A percentile compares a stretch with the other conserved stretches of the same genome.
Evolutionary conservation across 2,113 vertebrate genomes (phyloP).

Genomic region (Sakesphorus luctuosus): DNA sequence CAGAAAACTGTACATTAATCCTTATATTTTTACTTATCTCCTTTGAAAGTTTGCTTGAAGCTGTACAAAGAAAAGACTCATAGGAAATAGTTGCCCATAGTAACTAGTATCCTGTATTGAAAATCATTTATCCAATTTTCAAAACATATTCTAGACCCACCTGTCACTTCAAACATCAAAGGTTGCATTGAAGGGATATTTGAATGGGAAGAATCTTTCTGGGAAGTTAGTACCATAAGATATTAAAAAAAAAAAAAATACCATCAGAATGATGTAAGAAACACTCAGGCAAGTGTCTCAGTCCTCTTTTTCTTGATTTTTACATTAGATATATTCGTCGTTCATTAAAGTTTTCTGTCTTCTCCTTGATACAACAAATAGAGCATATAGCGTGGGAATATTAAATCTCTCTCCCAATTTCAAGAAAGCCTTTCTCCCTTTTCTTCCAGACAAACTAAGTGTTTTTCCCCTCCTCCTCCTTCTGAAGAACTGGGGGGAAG

Average conservation of each 20-base stretch:
- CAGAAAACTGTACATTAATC: neutral
- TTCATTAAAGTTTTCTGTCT: neutral
- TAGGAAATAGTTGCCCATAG: neutral
- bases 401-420: neutral
- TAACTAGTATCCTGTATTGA: neutral
- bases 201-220: neutral
- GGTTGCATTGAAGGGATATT: neutral
- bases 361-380: neutral
- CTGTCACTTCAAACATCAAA: neutral
- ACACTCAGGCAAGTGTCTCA: neutral
- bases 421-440: neutral
- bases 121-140: neutral
- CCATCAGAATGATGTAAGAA: neutral
- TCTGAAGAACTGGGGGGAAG: neutral
- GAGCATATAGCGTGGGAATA: neutral
- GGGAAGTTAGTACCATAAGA: neutral
- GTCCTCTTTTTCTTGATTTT: neutral
- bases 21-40: neutral
- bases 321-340: neutral
- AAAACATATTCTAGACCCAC: neutral
- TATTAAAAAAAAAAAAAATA: neutral
- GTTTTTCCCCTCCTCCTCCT: neutral
- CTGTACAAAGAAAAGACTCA: neutral
- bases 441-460: neutral
- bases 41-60: neutral